A percentile compares a stretch with the other conserved stretches of the same genome.
Evolutionary conservation across 2,113 vertebrate species (phyloP).

Genomic region (Pelusios castaneus): DNA sequence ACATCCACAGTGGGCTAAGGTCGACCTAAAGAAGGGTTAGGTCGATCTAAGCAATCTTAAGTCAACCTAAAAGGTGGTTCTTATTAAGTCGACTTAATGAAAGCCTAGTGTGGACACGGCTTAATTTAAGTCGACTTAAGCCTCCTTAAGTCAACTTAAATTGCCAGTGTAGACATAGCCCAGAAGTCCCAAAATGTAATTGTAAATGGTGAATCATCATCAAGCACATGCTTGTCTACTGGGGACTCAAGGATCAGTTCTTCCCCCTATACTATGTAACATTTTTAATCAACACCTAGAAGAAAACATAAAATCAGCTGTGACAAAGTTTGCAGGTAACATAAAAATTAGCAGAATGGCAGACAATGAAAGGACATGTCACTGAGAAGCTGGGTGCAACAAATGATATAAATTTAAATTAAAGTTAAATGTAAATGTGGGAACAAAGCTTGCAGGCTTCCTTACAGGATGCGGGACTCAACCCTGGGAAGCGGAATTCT

Average conservation of each 20-base stretch:
- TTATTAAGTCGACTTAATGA: too few species aligned
- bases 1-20: too few species aligned
- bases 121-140: too few species aligned
- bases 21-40: too few species aligned
- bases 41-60: too few species aligned
- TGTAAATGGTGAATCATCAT: neutral
- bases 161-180: too few species aligned
- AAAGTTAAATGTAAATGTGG: neutral
- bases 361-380: neutral
- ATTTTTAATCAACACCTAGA: neutral
- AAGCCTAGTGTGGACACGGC: too few species aligned
- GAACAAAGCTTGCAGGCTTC: neutral
- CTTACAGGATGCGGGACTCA: neutral
- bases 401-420: neutral
- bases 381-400: neutral
- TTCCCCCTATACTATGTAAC: neutral
- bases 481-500: neutral
- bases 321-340: neutral
- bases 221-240: neutral
- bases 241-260: neutral
- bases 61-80: too few species aligned
- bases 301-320: neutral
- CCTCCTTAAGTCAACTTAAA: too few species aligned
- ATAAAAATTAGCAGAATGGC: neutral
- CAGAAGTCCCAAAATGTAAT: neutral